These are phyloP conservation scores for Apis florea DNA, from an alignment of 1,140 invertebrate genomes.

Conservation along the genomic window DNA sequence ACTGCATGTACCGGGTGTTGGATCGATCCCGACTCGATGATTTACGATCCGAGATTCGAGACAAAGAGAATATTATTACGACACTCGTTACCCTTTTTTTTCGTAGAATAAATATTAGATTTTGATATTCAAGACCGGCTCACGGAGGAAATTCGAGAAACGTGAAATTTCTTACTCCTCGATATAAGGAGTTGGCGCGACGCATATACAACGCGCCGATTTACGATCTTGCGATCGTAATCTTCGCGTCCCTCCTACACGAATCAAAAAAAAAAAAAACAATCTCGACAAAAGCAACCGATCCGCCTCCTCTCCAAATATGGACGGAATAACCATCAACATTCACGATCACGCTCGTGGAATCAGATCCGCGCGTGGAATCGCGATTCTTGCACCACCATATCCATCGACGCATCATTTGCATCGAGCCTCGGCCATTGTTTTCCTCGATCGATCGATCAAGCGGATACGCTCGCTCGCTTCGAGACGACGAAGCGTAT, in stretches of 20 bases:
- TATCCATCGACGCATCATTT: conserved; percentile 3
- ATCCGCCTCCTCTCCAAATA: too few species aligned
- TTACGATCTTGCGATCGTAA: too few species aligned
- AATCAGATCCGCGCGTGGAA: background rate
- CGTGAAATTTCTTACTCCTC: too few species aligned
- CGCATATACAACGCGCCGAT: too few species aligned
- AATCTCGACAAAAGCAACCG: too few species aligned
- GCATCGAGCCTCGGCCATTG: conserved; percentile 25
- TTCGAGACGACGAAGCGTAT: background rate
- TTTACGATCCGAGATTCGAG: background rate
- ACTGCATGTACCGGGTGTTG: background rate
- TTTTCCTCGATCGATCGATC: conserved; percentile 45
- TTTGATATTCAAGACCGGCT: too few species aligned
- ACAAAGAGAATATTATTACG: too few species aligned
- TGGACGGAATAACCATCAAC: background rate
- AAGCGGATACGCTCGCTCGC: background rate
- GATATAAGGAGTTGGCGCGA: too few species aligned
- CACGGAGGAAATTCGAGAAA: too few species aligned
- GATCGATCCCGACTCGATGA: background rate
- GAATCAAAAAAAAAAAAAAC: too few species aligned
- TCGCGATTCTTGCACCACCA: background rate
- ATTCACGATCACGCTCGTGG: background rate
- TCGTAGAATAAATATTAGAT: background rate
- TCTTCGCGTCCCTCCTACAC: too few species aligned
- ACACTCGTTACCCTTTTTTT: background rate